phyloP scores from a whole-genome alignment of 2,888 invertebrate genomes.

The Drosophila recens region DNA sequence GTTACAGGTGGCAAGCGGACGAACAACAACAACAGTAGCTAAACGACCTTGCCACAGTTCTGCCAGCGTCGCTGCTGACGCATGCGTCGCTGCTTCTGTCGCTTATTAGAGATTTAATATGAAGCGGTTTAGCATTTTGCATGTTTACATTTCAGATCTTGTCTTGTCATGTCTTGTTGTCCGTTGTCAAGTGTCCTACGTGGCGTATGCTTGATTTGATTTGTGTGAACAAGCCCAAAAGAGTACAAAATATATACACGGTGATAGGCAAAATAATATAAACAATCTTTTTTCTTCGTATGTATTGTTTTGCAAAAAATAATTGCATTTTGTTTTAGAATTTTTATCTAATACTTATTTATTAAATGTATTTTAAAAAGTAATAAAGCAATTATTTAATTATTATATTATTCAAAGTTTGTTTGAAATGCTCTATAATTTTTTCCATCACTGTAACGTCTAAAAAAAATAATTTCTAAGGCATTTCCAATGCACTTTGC shows the following conservation, averaged over 20 bases:
- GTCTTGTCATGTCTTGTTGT: slow-evolving; percentile 24
- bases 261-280: too few species aligned
- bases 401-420: too few species aligned
- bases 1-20: slow-evolving; percentile 64
- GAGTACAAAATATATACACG: background rate
- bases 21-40: slow-evolving; percentile 30
- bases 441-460: too few species aligned
- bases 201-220: slow-evolving; percentile 51
- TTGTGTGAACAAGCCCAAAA: slow-evolving; percentile 37
- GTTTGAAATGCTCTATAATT: too few species aligned
- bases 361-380: too few species aligned
- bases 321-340: too few species aligned
- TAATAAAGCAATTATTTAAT: too few species aligned
- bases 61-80: slow-evolving; percentile 20
- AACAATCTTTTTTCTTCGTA: too few species aligned
- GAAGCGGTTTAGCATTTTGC: slow-evolving; percentile 35
- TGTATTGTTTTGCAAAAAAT: too few species aligned
- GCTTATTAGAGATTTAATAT: slow-evolving; percentile 41
- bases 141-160: slow-evolving; percentile 38
- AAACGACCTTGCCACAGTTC: slow-evolving; percentile 68
- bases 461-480: slow-evolving; percentile 9
- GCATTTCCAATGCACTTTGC: slow-evolving; percentile 67
- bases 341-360: too few species aligned
- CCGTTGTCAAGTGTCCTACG: slow-evolving; percentile 41
- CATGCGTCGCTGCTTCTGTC: slow-evolving; percentile 26